Base-by-base conservation (phyloP, 2,797 vertebrate genomes). In the Paratrypauchen microcephalus region DNA sequence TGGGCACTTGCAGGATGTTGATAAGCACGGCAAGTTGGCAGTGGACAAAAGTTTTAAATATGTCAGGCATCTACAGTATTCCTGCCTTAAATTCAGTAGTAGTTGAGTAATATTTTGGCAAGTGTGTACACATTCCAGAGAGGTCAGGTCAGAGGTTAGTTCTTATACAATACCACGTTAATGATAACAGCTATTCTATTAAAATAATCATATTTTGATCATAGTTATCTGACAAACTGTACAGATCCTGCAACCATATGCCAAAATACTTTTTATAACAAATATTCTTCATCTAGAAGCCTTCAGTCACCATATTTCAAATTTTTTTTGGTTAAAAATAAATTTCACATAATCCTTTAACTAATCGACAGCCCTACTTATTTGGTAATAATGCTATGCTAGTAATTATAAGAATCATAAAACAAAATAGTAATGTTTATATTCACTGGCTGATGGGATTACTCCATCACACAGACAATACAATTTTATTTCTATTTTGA, bases 1-100 rank as follows among this genome's bases (percentile, higher is more conserved):
- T 59, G 28, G 45, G 78, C 76, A 78, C 73, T 83, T 86, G 78
- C 88, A 87, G 87, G 89, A 89, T 87, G 83, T 73, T 63, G 87
- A 88, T 87, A 91, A 89, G 85, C 67, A 66, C 48, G 45, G 39
- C 15, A 62, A 68, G 21, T 7, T 57, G 12, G 55, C 15, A 16
- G 15, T 13, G 55, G 24, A 13, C 24, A 57, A 26, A 16, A 57
- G 6, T 28, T 57, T 26, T 23, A 57, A 57, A 23, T 28, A 57
- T 28, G 23, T 13, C 24, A 28, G 55, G 55, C 55, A 16, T 57
- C 24, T 28, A 28, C 24, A 18, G 5, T 28, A 28, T 18, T 28
- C 24, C 5, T 1, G 6, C 26, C 55, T 26, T 57, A 28, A 16
- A 60, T 60, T 0, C 1, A 50, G 48, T 21, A 21, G 50, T 52